These are phyloP conservation scores for Drosophila virilis DNA, from an alignment of 1,140 invertebrate genomes.

Conservation along the genomic window DNA sequence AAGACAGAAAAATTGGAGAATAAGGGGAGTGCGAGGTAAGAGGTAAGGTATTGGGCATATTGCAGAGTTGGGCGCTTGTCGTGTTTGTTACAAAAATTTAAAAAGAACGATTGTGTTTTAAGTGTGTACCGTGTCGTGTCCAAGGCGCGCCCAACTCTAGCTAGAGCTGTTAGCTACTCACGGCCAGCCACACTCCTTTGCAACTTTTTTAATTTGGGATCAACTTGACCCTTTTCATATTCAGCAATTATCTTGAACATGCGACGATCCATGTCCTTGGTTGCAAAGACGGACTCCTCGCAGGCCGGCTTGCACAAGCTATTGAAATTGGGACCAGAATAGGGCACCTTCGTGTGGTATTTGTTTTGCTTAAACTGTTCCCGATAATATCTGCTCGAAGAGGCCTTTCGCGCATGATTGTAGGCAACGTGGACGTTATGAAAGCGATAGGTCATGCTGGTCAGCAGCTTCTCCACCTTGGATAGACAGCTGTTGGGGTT, in stretches of 20 bases:
- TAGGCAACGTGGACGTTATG: conserved; percentile 38
- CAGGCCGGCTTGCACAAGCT: conserved; percentile 3
- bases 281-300: neutral
- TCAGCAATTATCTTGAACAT: conserved; percentile 41
- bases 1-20: neutral
- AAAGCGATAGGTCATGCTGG: conserved; percentile 47
- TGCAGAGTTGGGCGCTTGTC: too few relatives aligned
- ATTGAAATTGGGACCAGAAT: conserved; percentile 37
- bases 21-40: too few relatives aligned
- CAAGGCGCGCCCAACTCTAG: too few relatives aligned
- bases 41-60: too few relatives aligned
- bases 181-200: neutral
- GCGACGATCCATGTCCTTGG: conserved; percentile 18
- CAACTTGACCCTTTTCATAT: conserved; percentile 28
- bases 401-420: neutral
- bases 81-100: too few relatives aligned
- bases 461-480: conserved; percentile 44
- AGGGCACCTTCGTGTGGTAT: conserved; percentile 39
- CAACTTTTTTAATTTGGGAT: neutral
- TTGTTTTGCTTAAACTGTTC: conserved; percentile 1
- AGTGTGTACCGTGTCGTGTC: too few relatives aligned
- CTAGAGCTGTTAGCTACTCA: conserved; percentile 23
- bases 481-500: conserved; percentile 34
- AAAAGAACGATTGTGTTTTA: too few relatives aligned
- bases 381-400: neutral